Base-by-base conservation (phyloP, 2,888 invertebrate genomes). In the Athripsodes cinereus region DNA sequence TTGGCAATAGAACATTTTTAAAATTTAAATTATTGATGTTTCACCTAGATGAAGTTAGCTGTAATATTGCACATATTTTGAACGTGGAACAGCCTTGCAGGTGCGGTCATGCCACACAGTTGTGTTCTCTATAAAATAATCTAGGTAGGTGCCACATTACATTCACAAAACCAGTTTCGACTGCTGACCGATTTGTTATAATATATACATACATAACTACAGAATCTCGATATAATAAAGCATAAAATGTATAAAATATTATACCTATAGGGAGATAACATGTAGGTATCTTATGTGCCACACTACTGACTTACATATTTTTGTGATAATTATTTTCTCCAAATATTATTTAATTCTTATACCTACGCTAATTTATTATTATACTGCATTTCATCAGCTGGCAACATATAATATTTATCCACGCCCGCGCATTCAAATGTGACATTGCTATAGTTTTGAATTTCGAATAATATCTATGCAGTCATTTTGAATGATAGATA, bases 241-340 rank as follows among this genome's bases (percentile, higher is more conserved):
- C 6, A 31, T 8, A 6, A 6, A 6, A 31, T 8, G 11, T 40
- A 40, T 16, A 40, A 3, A 40, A 13, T 40, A 8, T 16, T 40
- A 26, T 40, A 31, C 31, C 31, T 31, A 31, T 31, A 11, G 11
- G 31, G 11, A 31, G 11, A 8, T 8, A 31, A 31, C 11, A 31
- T 6, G 31, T 31, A 13, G 13, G 40, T 40, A 40, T 13, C 40
- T n/a, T 16, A 40, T 10, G 5, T 26, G 13, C 13, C 16, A 40
- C 40, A 40, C 40, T 40, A 40, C 40, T 40, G 40, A 13, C 40
- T 40, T 40, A 40, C 40, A 40, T 40, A 40, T 40, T 40, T 26
- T 40, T 13, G 5, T 40, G 31, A 31, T 31, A 31, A 2, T 40
- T 40, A 26, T 26, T 40, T 40, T 40, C 16, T 40, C 40, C 40